Percentiles rank a stretch among this genome's conserved stretches.
Evolutionary conservation across 2,113 vertebrate species (phyloP).

Genomic region (Petaurus breviceps): DNA sequence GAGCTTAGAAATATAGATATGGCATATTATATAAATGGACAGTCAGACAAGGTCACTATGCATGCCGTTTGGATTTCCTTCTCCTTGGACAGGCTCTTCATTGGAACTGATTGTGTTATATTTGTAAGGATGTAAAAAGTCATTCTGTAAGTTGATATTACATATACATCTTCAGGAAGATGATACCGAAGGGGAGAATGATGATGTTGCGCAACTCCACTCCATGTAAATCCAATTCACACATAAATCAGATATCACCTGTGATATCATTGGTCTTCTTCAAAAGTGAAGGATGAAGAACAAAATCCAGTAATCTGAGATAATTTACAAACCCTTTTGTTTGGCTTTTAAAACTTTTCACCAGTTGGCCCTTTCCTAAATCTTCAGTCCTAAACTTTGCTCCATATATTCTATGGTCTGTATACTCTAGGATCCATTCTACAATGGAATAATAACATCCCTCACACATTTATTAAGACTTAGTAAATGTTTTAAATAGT

Average conservation of each 20-base stretch:
- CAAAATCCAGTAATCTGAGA: background rate
- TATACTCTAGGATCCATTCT: background rate
- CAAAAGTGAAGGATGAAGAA: background rate
- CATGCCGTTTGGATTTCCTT: background rate
- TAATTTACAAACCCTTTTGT: background rate
- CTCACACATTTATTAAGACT: background rate
- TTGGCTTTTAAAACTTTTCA: background rate
- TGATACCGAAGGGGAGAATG: too few relatives aligned
- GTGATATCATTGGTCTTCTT: too few relatives aligned
- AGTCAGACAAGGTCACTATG: background rate
- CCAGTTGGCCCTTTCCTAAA: background rate
- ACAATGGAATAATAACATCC: background rate
- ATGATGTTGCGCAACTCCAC: too few relatives aligned
- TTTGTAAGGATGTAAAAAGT: background rate
- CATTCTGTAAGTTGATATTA: background rate
- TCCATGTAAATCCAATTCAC: too few relatives aligned
- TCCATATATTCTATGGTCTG: background rate
- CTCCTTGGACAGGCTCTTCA: background rate
- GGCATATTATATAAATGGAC: background rate
- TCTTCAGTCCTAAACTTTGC: background rate
- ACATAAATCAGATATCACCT: too few relatives aligned
- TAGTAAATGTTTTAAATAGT: background rate
- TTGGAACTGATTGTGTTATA: background rate
- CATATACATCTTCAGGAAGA: too few relatives aligned
- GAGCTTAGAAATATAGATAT: background rate